Evolutionary conservation across 1,140 invertebrate genomes (phyloP).

Genomic region (Trichonephila inaurata): DNA sequence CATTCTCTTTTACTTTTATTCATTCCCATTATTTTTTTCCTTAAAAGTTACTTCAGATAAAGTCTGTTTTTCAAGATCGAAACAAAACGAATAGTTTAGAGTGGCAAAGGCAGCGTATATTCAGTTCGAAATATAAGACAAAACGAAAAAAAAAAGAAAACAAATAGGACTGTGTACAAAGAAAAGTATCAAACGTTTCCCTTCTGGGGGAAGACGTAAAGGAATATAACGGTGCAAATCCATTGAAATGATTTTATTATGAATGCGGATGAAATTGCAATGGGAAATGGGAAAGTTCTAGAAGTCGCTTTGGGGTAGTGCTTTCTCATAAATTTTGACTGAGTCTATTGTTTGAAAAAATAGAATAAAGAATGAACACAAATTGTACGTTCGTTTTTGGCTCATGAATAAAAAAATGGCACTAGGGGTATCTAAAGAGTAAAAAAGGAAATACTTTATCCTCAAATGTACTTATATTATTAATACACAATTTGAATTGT

Average conservation of each 20-base stretch:
- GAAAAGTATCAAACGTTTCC: not conserved
- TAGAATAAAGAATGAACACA: not conserved
- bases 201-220: not conserved
- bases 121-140: not conserved
- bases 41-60: not conserved
- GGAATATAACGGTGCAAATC: not conserved
- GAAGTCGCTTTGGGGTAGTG: not conserved
- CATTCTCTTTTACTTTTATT: not conserved
- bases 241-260: constrained; percentile 5
- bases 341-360: not conserved
- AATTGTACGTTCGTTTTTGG: not conserved
- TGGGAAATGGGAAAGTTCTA: not conserved
- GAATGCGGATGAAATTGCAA: constrained; percentile 8
- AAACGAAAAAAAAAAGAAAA: not conserved
- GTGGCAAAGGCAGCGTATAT: not conserved
- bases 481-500: no score
- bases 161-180: not conserved
- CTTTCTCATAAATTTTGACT: constrained; percentile 24
- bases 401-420: not conserved
- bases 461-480: no score
- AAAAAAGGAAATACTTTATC: no score
- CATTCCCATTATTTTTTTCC: not conserved
- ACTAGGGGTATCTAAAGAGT: no score
- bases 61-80: not conserved
- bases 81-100: not conserved